These are phyloP conservation scores for Drosophila asahinai DNA, from an alignment of 1,140 invertebrate species.

Conservation along the genomic window DNA sequence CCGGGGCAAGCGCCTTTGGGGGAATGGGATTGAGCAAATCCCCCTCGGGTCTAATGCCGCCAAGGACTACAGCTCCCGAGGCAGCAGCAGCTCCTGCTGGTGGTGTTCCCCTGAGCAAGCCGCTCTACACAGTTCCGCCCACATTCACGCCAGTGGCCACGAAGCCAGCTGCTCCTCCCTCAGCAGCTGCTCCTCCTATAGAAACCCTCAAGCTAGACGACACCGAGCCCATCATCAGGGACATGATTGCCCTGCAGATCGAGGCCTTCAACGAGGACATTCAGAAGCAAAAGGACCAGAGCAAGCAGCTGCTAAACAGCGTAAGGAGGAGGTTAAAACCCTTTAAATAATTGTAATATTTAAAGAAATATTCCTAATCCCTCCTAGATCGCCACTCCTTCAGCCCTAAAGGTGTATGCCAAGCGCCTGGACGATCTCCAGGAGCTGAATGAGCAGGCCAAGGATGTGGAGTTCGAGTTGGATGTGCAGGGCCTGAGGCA, in stretches of 20 bases:
- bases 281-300: constrained; percentile 86
- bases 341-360: too few species aligned
- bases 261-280: constrained; percentile 88
- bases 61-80: neutral
- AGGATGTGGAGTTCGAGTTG: constrained; percentile 84
- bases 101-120: constrained; percentile 39
- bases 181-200: neutral
- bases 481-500: constrained; percentile 86
- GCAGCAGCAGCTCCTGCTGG: neutral
- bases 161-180: constrained; percentile 1
- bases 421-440: constrained; percentile 86
- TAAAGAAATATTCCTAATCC: neutral
- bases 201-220: constrained; percentile 51
- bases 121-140: constrained; percentile 72
- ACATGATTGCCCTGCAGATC: constrained; percentile 86
- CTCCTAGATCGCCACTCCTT: constrained; percentile 85
- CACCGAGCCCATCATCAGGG: constrained; percentile 64
- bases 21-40: constrained; percentile 15
- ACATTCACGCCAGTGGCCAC: constrained; percentile 59
- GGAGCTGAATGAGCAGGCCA: constrained; percentile 86
- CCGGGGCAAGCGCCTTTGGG: constrained; percentile 9
- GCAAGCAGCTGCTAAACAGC: constrained; percentile 85
- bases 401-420: constrained; percentile 86
- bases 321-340: constrained; percentile 61
- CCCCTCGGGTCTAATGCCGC: neutral